Evolutionary conservation across 2,888 invertebrate genomes (phyloP).

Genomic region (Formica aserva): DNA sequence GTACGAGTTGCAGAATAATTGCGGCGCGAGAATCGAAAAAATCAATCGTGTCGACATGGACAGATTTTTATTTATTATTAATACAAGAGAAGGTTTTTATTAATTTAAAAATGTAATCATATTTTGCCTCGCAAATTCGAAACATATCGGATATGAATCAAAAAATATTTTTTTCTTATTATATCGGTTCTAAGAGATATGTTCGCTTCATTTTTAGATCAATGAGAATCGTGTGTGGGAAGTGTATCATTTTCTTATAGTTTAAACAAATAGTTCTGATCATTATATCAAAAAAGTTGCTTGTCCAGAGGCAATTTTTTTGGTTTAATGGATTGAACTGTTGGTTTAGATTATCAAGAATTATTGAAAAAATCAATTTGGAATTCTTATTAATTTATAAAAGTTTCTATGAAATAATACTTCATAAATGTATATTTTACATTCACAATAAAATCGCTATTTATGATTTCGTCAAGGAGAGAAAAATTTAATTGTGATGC

Average conservation of each 20-base stretch:
- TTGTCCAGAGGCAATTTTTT: neutral
- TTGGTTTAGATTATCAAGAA: neutral
- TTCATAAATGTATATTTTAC: neutral
- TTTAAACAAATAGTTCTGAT: neutral
- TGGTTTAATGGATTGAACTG: no score
- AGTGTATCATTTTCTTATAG: neutral
- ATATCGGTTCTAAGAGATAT: neutral
- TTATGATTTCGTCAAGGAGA: neutral
- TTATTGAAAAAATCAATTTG: neutral
- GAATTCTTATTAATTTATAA: neutral
- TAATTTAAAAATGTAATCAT: neutral
- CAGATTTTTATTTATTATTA: conserved; percentile 15
- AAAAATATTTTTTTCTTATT: neutral
- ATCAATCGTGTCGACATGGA: neutral
- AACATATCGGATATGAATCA: conserved; percentile 3
- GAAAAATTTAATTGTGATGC: neutral
- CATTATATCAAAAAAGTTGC: neutral
- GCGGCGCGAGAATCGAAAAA: neutral
- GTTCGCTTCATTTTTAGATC: neutral
- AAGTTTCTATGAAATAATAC: neutral
- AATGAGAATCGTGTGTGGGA: neutral
- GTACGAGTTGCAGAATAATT: conserved; percentile 23
- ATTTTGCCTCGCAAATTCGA: neutral
- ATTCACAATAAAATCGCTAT: neutral
- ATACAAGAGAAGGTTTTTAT: neutral